Evolutionary conservation across 2,797 vertebrate species (phyloP).

Genomic region (Protosalanx chinensis): DNA sequence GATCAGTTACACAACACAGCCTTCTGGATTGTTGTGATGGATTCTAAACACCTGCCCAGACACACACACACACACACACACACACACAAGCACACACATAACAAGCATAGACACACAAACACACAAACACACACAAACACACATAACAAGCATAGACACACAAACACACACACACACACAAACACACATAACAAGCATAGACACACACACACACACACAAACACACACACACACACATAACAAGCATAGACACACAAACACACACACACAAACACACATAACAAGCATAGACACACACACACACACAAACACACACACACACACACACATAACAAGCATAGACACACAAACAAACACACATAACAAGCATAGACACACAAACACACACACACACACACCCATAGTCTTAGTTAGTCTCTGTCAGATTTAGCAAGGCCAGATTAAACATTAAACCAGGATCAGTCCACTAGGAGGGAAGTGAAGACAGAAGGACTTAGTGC

Average conservation of each 20-base stretch:
- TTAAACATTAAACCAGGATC: not conserved
- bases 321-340: not conserved
- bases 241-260: not conserved
- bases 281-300: too few species aligned
- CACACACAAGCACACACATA: not conserved
- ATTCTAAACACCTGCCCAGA: not conserved
- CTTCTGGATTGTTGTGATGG: not conserved
- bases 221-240: not conserved
- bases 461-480: not conserved
- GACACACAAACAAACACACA: too few species aligned
- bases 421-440: not conserved
- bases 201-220: not conserved
- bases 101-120: too few species aligned
- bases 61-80: not conserved
- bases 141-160: too few species aligned
- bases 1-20: not conserved
- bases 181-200: too few species aligned
- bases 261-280: not conserved
- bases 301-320: not conserved
- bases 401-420: not conserved
- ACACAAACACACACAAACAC: too few species aligned
- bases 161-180: not conserved
- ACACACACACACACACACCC: not conserved
- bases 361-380: not conserved
- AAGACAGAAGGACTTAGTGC: constrained; percentile 18